phyloP scores from a whole-genome alignment of 1,140 invertebrate genomes.

The Holotrichia oblita region DNA sequence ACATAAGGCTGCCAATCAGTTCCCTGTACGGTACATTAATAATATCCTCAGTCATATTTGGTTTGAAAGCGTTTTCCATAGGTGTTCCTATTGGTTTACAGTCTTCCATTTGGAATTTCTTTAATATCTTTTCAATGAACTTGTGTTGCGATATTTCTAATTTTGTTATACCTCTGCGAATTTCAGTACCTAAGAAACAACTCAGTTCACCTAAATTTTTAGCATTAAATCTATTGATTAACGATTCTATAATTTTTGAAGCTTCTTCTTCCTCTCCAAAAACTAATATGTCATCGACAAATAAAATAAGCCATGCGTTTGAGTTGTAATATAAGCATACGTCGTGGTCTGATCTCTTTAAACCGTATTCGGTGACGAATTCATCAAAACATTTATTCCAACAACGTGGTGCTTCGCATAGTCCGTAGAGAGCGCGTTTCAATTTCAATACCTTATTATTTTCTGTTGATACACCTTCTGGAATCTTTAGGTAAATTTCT shows the following conservation, averaged over 20 bases:
- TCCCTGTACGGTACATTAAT: slow-evolving; percentile 39
- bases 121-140: slow-evolving; percentile 36
- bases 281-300: slow-evolving; percentile 30
- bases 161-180: not conserved
- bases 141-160: slow-evolving; percentile 41
- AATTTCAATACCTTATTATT: slow-evolving; percentile 38
- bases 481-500: slow-evolving; percentile 43
- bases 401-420: slow-evolving; percentile 47
- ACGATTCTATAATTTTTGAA: slow-evolving; percentile 26
- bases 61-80: slow-evolving; percentile 33
- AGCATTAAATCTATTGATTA: slow-evolving; percentile 42
- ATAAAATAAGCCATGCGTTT: not conserved
- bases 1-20: slow-evolving; percentile 54
- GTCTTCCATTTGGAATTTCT: slow-evolving; percentile 34
- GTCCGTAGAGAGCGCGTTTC: slow-evolving; percentile 29
- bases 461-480: slow-evolving; percentile 8
- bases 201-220: slow-evolving; percentile 36
- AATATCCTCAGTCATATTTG: slow-evolving; percentile 43
- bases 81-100: slow-evolving; percentile 35
- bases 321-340: slow-evolving; percentile 42
- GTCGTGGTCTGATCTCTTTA: slow-evolving; percentile 9
- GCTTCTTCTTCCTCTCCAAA: not conserved
- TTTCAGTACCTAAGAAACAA: slow-evolving; percentile 46
- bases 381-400: slow-evolving; percentile 48
- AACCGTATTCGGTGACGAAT: slow-evolving; percentile 43